Conservation (phyloP, 2,113 vertebrate genomes). For the Sturnus vulgaris region DNA sequence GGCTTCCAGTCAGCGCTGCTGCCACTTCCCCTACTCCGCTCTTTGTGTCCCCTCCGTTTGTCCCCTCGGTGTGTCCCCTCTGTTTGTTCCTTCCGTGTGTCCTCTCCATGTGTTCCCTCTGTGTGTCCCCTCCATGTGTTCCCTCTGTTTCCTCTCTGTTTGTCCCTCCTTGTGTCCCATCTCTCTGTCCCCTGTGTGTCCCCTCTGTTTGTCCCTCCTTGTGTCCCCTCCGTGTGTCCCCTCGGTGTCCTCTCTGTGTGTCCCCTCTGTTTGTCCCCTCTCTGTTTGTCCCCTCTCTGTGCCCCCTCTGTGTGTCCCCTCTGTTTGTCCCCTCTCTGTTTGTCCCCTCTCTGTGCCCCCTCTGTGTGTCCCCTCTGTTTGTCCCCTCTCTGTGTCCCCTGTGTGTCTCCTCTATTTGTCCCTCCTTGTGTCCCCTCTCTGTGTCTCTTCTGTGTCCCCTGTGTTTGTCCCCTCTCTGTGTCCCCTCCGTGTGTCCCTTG, state of each 20-base stretch:
- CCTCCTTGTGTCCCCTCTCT: not conserved
- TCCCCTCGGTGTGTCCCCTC: not conserved
- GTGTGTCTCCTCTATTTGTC: not conserved
- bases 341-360: not conserved
- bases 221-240: not conserved
- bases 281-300: fast-evolving
- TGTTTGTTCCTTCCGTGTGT: too few relatives aligned
- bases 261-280: not conserved
- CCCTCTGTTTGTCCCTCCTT: fast-evolving
- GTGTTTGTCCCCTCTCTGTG: not conserved
- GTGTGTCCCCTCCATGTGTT: fast-evolving
- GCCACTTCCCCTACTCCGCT: not conserved
- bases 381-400: not conserved
- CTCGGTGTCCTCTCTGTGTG: not conserved
- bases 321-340: not conserved
- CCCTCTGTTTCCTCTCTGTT: fast-evolving
- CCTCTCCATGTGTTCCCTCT: too few relatives aligned
- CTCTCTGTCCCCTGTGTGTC: too few relatives aligned
- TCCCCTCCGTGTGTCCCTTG: not conserved
- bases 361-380: fast-evolving
- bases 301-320: not conserved
- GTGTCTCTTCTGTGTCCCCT: not conserved
- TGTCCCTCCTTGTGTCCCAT: not conserved
- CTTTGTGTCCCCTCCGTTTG: not conserved
- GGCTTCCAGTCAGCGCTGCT: not conserved